Evolutionary conservation across 2,888 invertebrate genomes (phyloP).

Genomic region (Chydorus sphaericus): DNA sequence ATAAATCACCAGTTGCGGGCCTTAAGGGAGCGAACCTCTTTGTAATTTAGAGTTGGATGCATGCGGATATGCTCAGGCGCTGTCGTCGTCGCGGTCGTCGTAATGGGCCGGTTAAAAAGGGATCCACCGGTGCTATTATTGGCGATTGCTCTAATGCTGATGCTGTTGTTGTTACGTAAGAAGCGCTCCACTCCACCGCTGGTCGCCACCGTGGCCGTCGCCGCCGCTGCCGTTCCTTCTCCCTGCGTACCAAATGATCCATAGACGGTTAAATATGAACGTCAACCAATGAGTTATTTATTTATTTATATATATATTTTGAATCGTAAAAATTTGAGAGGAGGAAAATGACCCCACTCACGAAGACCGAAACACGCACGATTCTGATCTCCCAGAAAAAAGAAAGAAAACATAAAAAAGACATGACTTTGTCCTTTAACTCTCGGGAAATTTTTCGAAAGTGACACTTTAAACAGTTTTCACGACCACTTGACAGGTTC

Average conservation of each 20-base stretch:
- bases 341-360: too few species aligned
- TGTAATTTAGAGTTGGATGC: conserved; percentile 8
- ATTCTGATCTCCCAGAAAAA: too few species aligned
- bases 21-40: too few species aligned
- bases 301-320: background rate
- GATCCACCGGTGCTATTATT: background rate
- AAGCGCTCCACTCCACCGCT: conserved; percentile 5
- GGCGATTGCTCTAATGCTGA: background rate
- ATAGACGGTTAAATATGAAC: background rate
- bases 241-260: background rate
- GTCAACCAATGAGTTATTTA: background rate
- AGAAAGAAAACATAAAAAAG: background rate
- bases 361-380: too few species aligned
- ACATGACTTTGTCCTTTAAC: too few species aligned
- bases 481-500: too few species aligned
- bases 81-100: conserved; percentile 4
- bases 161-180: background rate
- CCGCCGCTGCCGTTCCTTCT: too few species aligned
- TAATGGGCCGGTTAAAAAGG: background rate
- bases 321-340: background rate
- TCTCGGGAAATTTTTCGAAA: too few species aligned
- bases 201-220: conserved; percentile 6
- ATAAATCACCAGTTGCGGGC: too few species aligned
- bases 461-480: too few species aligned
- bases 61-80: background rate